Evolutionary conservation across 1,140 invertebrate genomes (phyloP).

Genomic region (Argopecten irradians): DNA sequence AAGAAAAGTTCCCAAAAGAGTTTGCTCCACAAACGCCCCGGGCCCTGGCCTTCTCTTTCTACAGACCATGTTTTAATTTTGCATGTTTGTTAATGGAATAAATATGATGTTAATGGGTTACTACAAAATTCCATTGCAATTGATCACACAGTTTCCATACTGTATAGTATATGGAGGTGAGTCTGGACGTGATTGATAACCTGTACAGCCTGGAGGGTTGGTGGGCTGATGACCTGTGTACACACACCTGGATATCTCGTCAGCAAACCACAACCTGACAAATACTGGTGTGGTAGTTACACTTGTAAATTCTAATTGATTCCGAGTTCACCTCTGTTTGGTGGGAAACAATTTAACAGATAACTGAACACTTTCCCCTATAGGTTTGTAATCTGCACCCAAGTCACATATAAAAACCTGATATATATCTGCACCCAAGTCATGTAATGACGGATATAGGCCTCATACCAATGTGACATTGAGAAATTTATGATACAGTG

Average conservation of each 20-base stretch:
- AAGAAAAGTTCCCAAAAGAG: no score
- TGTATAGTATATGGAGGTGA: not conserved
- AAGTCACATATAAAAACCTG: not conserved
- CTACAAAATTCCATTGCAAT: not conserved
- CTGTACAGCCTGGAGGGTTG: not conserved
- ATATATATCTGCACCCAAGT: not conserved
- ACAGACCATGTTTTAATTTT: no score
- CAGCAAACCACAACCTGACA: not conserved
- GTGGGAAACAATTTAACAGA: not conserved
- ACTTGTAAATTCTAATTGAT: not conserved
- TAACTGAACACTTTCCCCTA: not conserved
- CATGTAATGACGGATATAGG: not conserved
- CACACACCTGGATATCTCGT: not conserved
- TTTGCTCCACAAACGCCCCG: no score
- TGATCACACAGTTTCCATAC: not conserved
- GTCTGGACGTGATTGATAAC: conserved; percentile 7
- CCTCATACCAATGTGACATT: not conserved
- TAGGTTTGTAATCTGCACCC: not conserved
- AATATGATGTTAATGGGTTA: no score
- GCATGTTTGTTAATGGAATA: not conserved
- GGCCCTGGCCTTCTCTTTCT: no score
- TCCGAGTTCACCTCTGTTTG: not conserved
- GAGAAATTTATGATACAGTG: not conserved
- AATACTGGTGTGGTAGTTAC: not conserved
- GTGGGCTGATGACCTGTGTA: not conserved